Conservation (phyloP, 2,797 vertebrate species). For the Corythornis leucogaster region DNA sequence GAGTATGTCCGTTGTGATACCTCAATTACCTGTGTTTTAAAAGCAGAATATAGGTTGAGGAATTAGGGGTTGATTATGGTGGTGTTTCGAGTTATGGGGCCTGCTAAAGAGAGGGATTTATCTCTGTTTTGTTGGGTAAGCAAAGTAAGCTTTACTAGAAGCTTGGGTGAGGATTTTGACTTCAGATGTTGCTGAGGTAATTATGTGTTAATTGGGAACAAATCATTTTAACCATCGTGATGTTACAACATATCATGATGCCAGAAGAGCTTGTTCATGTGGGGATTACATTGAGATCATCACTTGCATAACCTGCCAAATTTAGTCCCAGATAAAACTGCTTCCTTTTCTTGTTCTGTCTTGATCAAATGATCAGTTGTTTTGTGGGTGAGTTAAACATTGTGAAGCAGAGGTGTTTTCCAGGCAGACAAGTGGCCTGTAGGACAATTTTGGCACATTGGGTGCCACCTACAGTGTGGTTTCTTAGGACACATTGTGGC, state of each 20-base stretch:
- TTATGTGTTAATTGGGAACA: not conserved
- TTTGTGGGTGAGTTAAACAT: not conserved
- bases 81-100: not conserved
- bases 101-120: not conserved
- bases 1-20: constrained; percentile 80
- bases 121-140: not conserved
- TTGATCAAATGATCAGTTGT: not conserved
- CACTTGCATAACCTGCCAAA: not conserved
- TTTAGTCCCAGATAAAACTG: not conserved
- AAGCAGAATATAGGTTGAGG: not conserved
- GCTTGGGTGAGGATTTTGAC: not conserved
- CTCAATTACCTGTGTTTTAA: not conserved
- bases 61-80: not conserved
- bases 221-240: not conserved
- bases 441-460: not conserved
- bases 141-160: not conserved
- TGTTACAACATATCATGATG: fast-evolving
- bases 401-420: not conserved
- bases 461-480: not conserved
- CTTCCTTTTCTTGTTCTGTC: not conserved
- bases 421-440: not conserved
- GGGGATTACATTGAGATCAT: not conserved
- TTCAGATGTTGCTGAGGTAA: not conserved
- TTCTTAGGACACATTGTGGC: not conserved
- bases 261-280: not conserved